A percentile compares a stretch with the other conserved stretches of the same genome.
Evolutionary conservation across 1,140 invertebrate species (phyloP).

Genomic region (Batillaria attramentaria): DNA sequence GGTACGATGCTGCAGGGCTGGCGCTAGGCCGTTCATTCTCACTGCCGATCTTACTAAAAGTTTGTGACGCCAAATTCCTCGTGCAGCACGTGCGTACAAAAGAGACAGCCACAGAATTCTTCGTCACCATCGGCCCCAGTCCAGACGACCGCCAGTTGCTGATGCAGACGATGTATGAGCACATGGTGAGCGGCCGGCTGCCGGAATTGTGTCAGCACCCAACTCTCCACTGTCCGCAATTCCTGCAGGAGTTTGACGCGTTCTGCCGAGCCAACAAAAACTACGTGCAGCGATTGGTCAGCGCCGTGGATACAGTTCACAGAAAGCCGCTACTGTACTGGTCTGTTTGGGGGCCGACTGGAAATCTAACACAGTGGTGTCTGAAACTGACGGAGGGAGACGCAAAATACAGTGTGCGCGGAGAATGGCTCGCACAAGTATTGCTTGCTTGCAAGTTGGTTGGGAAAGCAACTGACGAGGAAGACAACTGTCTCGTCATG

Average conservation of each 20-base stretch:
- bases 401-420: too few species aligned
- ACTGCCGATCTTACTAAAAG: not conserved
- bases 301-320: too few species aligned
- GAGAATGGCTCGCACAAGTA: not conserved
- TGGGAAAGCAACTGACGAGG: too few species aligned
- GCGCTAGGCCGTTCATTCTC: not conserved
- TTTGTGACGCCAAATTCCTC: constrained; percentile 19
- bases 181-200: not conserved
- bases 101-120: not conserved
- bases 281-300: not conserved
- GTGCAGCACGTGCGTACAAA: not conserved
- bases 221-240: not conserved
- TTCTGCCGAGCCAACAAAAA: not conserved
- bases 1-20: constrained; percentile 26
- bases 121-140: not conserved
- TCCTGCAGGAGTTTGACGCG: not conserved
- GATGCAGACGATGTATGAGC: not conserved
- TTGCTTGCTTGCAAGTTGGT: too few species aligned
- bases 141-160: not conserved
- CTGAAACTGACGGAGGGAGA: not conserved
- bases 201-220: not conserved
- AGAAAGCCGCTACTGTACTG: not conserved
- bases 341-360: not conserved
- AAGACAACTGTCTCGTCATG: not conserved
- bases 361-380: not conserved